phyloP scores from a whole-genome alignment of 2,113 vertebrate species.

The Osmerus eperlanus region DNA sequence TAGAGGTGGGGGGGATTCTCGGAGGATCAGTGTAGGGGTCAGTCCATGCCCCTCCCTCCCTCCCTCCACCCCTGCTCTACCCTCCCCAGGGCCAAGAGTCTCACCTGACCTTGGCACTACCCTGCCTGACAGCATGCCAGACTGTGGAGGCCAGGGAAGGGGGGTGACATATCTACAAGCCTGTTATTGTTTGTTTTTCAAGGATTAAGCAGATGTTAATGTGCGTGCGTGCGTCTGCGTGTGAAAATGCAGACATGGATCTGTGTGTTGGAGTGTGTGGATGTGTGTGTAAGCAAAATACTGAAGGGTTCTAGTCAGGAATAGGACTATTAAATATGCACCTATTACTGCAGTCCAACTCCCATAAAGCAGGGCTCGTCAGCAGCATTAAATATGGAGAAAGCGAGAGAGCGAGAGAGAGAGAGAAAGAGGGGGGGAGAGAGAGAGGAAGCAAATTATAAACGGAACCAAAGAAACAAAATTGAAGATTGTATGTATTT shows the following conservation, averaged over 20 bases:
- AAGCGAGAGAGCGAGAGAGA: conserved; percentile 4
- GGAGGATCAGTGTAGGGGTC: conserved; percentile 47
- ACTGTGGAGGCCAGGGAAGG: too few species aligned
- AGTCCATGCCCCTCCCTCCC: neutral
- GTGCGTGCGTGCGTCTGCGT: neutral
- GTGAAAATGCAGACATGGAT: neutral
- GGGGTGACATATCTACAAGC: too few species aligned
- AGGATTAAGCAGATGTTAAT: too few species aligned
- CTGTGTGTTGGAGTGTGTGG: neutral
- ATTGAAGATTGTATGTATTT: too few species aligned
- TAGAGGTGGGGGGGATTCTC: conserved; percentile 21
- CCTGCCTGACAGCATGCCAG: too few species aligned
- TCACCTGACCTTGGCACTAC: too few species aligned
- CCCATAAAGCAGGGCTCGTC: neutral
- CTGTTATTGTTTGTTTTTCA: too few species aligned
- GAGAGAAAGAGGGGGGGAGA: neutral
- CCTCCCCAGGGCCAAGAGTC: too few species aligned
- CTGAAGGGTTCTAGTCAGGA: neutral
- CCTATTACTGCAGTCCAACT: too few species aligned
- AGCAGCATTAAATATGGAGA: conserved; percentile 2
- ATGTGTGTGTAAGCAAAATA: neutral
- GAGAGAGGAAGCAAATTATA: neutral
- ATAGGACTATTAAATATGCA: too few species aligned
- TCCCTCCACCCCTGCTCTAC: too few species aligned
- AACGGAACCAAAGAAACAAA: neutral